Percentiles rank a stretch among this genome's conserved stretches.
Conservation (phyloP, 1,140 invertebrate genomes). For the Trichogramma pretiosum region DNA sequence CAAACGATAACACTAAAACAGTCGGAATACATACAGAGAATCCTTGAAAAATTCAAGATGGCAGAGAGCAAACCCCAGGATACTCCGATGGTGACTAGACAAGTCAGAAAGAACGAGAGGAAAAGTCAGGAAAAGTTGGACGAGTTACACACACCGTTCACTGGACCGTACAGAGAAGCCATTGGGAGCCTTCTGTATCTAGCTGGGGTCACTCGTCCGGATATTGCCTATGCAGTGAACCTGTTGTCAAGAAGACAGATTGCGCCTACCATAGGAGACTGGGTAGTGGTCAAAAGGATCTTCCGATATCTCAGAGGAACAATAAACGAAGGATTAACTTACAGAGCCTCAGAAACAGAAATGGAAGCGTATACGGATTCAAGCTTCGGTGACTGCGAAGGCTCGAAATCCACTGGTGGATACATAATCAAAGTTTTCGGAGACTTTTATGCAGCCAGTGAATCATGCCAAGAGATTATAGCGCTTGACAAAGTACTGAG, state of each 20-base stretch:
- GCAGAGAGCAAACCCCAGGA: too few relatives aligned
- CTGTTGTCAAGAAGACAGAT: background rate
- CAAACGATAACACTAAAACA: too few relatives aligned
- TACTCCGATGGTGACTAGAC: too few relatives aligned
- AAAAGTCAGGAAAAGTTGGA: too few relatives aligned
- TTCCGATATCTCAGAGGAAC: background rate
- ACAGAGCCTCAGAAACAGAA: background rate
- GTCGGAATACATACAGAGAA: too few relatives aligned
- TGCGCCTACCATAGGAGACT: background rate
- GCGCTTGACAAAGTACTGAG: conserved; percentile 16
- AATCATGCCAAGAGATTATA: conserved; percentile 26
- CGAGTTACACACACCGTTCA: too few relatives aligned
- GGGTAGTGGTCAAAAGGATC: background rate
- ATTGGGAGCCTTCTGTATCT: too few relatives aligned
- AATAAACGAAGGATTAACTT: background rate
- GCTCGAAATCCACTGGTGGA: background rate
- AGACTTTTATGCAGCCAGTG: conserved; percentile 24
- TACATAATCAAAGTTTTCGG: conserved; percentile 15
- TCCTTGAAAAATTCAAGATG: too few relatives aligned
- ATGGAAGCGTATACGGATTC: background rate
- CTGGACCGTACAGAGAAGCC: too few relatives aligned
- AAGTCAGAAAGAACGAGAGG: too few relatives aligned
- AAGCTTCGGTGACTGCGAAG: background rate
- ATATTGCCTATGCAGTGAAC: too few relatives aligned
- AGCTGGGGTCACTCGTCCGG: too few relatives aligned